Conservation (phyloP, 2,888 invertebrate species). For the Drosophila yooni region DNA sequence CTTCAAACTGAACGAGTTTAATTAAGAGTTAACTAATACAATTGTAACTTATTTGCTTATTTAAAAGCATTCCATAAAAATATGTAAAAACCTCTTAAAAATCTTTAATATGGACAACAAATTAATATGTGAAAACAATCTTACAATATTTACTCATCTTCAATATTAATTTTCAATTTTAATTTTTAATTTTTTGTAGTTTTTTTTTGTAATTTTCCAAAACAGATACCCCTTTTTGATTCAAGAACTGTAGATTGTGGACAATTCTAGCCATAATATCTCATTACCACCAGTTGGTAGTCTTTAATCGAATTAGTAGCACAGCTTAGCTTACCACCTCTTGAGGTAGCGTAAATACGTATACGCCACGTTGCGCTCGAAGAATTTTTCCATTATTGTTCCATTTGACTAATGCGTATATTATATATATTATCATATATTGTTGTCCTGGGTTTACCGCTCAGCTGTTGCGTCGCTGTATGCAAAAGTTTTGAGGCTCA, state of each 20-base stretch:
- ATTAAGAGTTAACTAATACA: too few relatives aligned
- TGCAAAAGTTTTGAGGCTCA: constrained; percentile 1
- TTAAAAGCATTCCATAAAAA: too few relatives aligned
- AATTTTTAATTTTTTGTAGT: too few relatives aligned
- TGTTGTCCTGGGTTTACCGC: background rate
- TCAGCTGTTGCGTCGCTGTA: constrained; percentile 27
- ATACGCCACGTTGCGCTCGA: constrained; percentile 36
- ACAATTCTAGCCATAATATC: background rate
- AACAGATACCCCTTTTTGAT: too few relatives aligned
- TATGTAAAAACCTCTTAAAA: background rate
- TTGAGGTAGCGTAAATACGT: constrained; percentile 19
- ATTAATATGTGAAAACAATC: background rate
- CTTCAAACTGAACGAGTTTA: too few relatives aligned
- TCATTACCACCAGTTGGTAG: background rate
- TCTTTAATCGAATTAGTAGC: constrained; percentile 34
- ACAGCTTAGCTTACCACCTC: constrained; percentile 2
- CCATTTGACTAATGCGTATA: background rate
- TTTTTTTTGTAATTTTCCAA: too few relatives aligned
- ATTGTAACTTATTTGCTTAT: too few relatives aligned
- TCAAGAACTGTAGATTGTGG: background rate
- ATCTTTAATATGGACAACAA: background rate
- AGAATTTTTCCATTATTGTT: constrained; percentile 7
- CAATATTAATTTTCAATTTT: too few relatives aligned
- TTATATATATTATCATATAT: background rate
- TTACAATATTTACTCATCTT: background rate